Evolutionary conservation across 2,797 vertebrate genomes (phyloP).

Genomic region (Helostoma temminkii): DNA sequence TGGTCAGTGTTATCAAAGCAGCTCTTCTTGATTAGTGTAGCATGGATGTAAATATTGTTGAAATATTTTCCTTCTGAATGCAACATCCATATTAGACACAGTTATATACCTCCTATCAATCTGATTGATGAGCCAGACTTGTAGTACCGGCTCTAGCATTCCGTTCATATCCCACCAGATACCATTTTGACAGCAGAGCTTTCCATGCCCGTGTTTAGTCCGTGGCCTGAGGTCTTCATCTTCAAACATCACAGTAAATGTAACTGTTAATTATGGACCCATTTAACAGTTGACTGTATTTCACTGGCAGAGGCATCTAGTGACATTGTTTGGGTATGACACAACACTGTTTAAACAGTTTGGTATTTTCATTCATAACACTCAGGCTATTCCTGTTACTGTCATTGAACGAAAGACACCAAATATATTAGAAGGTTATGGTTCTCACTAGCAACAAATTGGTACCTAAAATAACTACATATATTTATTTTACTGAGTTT

Average conservation of each 20-base stretch:
- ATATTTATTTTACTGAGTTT: neutral
- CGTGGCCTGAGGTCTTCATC: slow-evolving; percentile 59
- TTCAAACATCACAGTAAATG: slow-evolving; percentile 69
- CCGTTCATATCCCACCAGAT: slow-evolving; percentile 73
- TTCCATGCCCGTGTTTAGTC: slow-evolving; percentile 82
- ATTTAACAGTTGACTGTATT: slow-evolving; percentile 60
- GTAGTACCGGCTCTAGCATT: slow-evolving; percentile 56
- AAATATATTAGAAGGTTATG: slow-evolving; percentile 28
- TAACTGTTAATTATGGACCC: slow-evolving; percentile 70
- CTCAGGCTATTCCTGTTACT: slow-evolving; percentile 54
- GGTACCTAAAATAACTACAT: neutral
- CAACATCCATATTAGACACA: slow-evolving; percentile 45
- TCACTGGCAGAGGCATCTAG: slow-evolving; percentile 58
- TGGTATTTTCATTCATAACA: slow-evolving; percentile 78
- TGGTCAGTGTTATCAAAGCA: slow-evolving; percentile 23
- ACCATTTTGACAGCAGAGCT: slow-evolving; percentile 57
- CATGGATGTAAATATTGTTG: slow-evolving; percentile 47
- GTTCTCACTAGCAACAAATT: slow-evolving; percentile 17
- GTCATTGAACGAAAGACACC: slow-evolving; percentile 47
- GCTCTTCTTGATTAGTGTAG: slow-evolving; percentile 32
- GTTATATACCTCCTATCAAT: slow-evolving; percentile 56
- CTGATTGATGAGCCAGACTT: slow-evolving; percentile 64
- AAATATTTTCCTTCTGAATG: slow-evolving; percentile 39
- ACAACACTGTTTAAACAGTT: slow-evolving; percentile 64
- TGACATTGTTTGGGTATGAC: slow-evolving; percentile 73